phyloP scores from a whole-genome alignment of 2,113 vertebrate genomes.

The Rana temporaria region DNA sequence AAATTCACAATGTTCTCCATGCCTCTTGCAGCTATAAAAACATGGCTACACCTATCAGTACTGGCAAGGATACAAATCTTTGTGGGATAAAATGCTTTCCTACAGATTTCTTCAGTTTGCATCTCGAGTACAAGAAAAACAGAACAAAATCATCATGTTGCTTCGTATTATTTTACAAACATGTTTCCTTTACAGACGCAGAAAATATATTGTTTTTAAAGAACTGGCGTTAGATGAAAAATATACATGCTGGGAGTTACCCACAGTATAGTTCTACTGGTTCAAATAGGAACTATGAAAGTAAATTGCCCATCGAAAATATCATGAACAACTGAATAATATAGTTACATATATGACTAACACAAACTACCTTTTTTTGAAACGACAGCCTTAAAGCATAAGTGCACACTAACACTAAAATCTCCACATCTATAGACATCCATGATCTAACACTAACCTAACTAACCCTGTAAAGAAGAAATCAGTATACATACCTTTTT shows the following conservation, averaged over 20 bases:
- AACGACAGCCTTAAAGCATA: too few relatives aligned
- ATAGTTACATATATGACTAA: too few relatives aligned
- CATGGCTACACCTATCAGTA: slow-evolving; percentile 53
- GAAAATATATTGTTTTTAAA: neutral
- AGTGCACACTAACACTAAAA: too few relatives aligned
- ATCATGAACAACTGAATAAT: too few relatives aligned
- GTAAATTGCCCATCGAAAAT: too few relatives aligned
- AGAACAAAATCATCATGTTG: neutral
- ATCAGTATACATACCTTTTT: too few relatives aligned
- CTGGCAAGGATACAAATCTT: slow-evolving; percentile 48
- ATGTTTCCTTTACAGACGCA: neutral
- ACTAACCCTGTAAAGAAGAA: too few relatives aligned
- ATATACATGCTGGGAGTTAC: neutral
- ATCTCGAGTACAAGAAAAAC: slow-evolving; percentile 41
- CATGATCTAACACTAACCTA: too few relatives aligned
- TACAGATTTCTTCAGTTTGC: slow-evolving; percentile 31
- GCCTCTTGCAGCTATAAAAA: slow-evolving; percentile 54
- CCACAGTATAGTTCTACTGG: too few relatives aligned
- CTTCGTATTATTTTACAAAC: slow-evolving; percentile 16
- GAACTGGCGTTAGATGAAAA: neutral
- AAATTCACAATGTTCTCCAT: slow-evolving; percentile 31
- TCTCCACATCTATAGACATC: too few relatives aligned
- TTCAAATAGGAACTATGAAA: too few relatives aligned
- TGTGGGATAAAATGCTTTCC: slow-evolving; percentile 43
- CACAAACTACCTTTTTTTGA: too few relatives aligned